These are phyloP conservation scores for Criorhina ranunculi DNA, from an alignment of 2,888 invertebrate genomes.

Conservation along the genomic window DNA sequence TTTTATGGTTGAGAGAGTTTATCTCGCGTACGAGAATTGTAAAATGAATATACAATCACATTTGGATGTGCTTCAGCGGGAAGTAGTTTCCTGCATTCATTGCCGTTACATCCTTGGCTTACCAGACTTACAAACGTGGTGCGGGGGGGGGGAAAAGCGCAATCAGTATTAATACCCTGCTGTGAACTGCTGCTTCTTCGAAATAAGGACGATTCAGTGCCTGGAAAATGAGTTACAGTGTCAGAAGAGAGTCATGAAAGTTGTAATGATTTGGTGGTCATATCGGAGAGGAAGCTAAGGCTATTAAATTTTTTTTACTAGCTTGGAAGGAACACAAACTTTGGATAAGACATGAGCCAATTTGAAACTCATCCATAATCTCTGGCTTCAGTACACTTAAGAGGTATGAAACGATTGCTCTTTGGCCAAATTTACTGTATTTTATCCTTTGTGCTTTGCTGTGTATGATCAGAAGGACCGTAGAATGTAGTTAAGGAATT, in stretches of 20 bases:
- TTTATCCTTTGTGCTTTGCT: too few relatives aligned
- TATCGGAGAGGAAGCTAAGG: constrained; percentile 16
- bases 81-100: constrained; percentile 37
- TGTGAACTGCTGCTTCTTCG: constrained; percentile 61
- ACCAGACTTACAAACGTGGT: constrained; percentile 55
- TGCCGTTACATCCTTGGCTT: constrained; percentile 55
- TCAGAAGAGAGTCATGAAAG: constrained; percentile 21
- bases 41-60: constrained; percentile 71
- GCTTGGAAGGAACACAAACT: too few relatives aligned
- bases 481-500: too few relatives aligned
- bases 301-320: background rate
- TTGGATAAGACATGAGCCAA: too few relatives aligned
- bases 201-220: constrained; percentile 55
- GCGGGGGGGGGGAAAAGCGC: constrained; percentile 52
- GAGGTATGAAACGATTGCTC: too few relatives aligned
- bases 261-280: constrained; percentile 53
- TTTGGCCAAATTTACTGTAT: too few relatives aligned
- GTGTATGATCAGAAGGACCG: too few relatives aligned
- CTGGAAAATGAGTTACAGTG: constrained; percentile 68
- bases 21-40: constrained; percentile 69
- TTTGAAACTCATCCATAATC: too few relatives aligned
- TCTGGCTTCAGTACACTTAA: too few relatives aligned
- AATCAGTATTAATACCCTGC: constrained; percentile 73
- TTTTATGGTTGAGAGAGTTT: constrained; percentile 71
- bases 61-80: constrained; percentile 52